These are phyloP conservation scores for Epinephelus coioides DNA, from an alignment of 2,797 vertebrate genomes.

Conservation along the genomic window DNA sequence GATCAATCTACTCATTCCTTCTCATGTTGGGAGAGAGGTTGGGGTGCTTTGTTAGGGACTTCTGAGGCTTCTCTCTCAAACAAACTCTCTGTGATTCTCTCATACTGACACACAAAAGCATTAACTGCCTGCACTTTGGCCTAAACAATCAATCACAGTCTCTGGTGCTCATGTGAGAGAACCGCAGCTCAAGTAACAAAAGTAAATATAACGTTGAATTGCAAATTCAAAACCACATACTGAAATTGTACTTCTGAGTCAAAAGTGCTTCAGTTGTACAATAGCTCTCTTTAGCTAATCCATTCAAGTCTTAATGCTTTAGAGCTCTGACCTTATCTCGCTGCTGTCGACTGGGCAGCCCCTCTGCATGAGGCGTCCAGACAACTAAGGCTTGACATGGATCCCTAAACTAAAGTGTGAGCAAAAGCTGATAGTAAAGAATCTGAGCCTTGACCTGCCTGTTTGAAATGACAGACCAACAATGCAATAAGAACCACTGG, in stretches of 20 bases:
- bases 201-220: constrained; percentile 34
- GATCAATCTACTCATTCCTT: constrained; percentile 81
- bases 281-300: constrained; percentile 82
- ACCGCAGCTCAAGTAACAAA: constrained; percentile 52
- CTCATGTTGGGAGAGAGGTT: constrained; percentile 82
- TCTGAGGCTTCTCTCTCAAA: constrained; percentile 62
- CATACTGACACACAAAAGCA: constrained; percentile 47
- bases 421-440: constrained; percentile 76
- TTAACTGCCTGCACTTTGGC: constrained; percentile 26
- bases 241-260: constrained; percentile 77
- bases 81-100: constrained; percentile 56
- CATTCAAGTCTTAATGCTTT: constrained; percentile 84
- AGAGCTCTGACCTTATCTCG: constrained; percentile 75
- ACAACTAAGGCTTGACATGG: constrained; percentile 84
- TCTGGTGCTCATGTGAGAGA: constrained; percentile 65
- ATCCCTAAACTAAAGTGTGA: constrained; percentile 91
- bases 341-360: constrained; percentile 71
- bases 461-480: constrained; percentile 70
- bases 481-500: constrained; percentile 59
- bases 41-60: constrained; percentile 71
- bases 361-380: constrained; percentile 76
- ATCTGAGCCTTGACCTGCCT: constrained; percentile 72
- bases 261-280: constrained; percentile 73
- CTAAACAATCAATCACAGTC: constrained; percentile 23
- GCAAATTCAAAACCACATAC: constrained; percentile 55